A percentile compares a stretch with the other conserved stretches of the same genome.
Conservation (phyloP, 2,888 invertebrate species). For the Hyposoter dolosus region DNA sequence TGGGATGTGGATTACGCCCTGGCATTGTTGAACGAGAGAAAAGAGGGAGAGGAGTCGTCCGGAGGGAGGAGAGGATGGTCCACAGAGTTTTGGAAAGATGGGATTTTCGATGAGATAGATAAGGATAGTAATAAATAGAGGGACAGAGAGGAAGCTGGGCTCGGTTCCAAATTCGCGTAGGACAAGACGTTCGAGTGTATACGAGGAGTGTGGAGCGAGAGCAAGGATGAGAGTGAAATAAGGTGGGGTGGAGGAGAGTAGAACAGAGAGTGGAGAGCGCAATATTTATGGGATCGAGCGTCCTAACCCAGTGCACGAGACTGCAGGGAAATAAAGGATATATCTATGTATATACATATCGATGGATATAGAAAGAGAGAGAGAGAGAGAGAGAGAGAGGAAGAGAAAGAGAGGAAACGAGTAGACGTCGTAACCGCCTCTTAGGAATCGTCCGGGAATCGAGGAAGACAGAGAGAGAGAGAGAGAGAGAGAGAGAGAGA, state of each 20-base stretch:
- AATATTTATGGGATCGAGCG: slow-evolving; percentile 78
- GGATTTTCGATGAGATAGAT: slow-evolving; percentile 35
- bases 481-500: slow-evolving; percentile 54
- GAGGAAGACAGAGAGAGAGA: slow-evolving; percentile 36
- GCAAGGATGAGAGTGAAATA: slow-evolving; percentile 44
- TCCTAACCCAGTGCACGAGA: slow-evolving; percentile 77
- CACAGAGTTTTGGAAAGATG: slow-evolving; percentile 17
- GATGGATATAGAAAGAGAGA: background rate
- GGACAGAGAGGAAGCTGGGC: slow-evolving; percentile 46
- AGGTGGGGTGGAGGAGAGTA: slow-evolving; percentile 14
- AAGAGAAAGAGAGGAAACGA: slow-evolving; percentile 22
- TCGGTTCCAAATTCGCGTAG: slow-evolving; percentile 63
- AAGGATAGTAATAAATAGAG: slow-evolving; percentile 21
- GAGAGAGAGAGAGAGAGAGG: slow-evolving; percentile 7
- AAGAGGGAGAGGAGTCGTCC: slow-evolving; percentile 7
- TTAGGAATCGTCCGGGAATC: slow-evolving; percentile 61
- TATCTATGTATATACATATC: background rate
- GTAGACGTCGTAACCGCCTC: slow-evolving; percentile 57
- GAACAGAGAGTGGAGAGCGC: slow-evolving; percentile 64
- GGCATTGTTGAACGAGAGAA: slow-evolving; percentile 49
- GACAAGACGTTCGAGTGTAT: slow-evolving; percentile 48
- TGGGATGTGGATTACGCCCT: slow-evolving; percentile 12
- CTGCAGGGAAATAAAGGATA: slow-evolving; percentile 45
- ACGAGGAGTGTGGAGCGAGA: slow-evolving; percentile 16
- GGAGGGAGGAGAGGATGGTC: background rate